phyloP scores from a whole-genome alignment of 1,140 invertebrate species.

The Formica selysi region DNA sequence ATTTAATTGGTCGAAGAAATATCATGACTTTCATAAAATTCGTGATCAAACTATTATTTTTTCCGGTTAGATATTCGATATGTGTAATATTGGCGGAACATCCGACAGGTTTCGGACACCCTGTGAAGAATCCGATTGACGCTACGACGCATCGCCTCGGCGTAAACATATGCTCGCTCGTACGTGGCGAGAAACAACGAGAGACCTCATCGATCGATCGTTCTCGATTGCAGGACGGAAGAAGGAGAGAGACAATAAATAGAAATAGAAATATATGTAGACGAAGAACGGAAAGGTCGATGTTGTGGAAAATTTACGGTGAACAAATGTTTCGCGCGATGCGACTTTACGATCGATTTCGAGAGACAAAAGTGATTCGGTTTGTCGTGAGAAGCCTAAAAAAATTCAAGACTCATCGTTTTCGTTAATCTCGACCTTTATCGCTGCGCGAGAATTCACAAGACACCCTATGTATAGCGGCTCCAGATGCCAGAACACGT shows the following conservation, averaged over 20 bases:
- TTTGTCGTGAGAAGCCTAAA: neutral
- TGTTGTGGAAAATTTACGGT: neutral
- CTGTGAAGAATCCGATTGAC: constrained; percentile 51
- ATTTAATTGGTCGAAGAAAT: neutral
- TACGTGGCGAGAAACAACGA: constrained; percentile 44
- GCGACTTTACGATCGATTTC: neutral
- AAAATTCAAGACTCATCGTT: neutral
- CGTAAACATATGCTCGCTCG: constrained; percentile 43
- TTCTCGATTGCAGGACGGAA: constrained; percentile 35
- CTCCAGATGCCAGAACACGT: constrained; percentile 67
- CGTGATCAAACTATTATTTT: neutral
- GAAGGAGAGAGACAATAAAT: neutral
- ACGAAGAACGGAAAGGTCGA: constrained; percentile 23
- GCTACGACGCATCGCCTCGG: neutral
- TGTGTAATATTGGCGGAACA: neutral
- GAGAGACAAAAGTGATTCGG: neutral
- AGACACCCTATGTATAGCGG: constrained; percentile 51
- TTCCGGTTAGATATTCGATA: neutral
- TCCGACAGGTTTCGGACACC: constrained; percentile 33
- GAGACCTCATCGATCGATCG: constrained; percentile 60
- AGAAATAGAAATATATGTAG: constrained; percentile 13
- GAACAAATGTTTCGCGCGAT: constrained; percentile 12
- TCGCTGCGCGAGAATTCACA: neutral
- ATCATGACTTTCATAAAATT: neutral
- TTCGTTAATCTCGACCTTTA: neutral